These are phyloP conservation scores for Kryptopterus vitreolus DNA, from an alignment of 2,797 vertebrate species.

Conservation along the genomic window DNA sequence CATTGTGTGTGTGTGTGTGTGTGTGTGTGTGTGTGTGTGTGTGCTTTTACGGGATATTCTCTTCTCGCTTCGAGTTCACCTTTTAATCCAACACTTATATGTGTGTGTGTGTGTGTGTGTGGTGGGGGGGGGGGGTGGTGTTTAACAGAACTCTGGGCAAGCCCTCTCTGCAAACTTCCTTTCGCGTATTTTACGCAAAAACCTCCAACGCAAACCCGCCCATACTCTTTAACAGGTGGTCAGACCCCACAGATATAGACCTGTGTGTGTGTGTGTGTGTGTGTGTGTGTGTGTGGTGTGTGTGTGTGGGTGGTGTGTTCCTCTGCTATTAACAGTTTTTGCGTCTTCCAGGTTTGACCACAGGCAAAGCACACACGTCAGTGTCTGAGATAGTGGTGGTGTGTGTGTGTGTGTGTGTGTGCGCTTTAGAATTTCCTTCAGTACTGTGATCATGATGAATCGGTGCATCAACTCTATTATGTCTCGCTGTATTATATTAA, in stretches of 20 bases:
- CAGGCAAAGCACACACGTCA: slow-evolving; percentile 17
- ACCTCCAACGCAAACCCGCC: slow-evolving; percentile 51
- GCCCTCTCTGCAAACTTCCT: slow-evolving; percentile 54
- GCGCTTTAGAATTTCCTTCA: neutral
- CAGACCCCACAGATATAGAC: slow-evolving; percentile 60
- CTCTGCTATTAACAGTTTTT: slow-evolving; percentile 57
- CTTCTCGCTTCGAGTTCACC: neutral
- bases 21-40: too few relatives aligned
- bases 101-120: neutral
- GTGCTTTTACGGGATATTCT: neutral
- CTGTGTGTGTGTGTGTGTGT: slow-evolving; percentile 44
- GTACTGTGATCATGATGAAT: neutral
- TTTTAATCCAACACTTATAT: neutral
- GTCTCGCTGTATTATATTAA: neutral
- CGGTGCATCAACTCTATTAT: too few relatives aligned
- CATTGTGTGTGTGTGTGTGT: too few relatives aligned
- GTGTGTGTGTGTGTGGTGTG: slow-evolving; percentile 32
- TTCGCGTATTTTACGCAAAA: slow-evolving; percentile 58
- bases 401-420: slow-evolving; percentile 1
- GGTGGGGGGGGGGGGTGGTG: neutral
- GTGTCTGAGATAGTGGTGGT: neutral
- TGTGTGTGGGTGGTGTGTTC: neutral
- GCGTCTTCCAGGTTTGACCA: slow-evolving; percentile 47
- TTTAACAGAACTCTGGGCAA: slow-evolving; percentile 57
- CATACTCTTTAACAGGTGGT: slow-evolving; percentile 64